These are phyloP conservation scores for Tenthredo distinguenda DNA, from an alignment of 2,888 invertebrate genomes.

Conservation along the genomic window DNA sequence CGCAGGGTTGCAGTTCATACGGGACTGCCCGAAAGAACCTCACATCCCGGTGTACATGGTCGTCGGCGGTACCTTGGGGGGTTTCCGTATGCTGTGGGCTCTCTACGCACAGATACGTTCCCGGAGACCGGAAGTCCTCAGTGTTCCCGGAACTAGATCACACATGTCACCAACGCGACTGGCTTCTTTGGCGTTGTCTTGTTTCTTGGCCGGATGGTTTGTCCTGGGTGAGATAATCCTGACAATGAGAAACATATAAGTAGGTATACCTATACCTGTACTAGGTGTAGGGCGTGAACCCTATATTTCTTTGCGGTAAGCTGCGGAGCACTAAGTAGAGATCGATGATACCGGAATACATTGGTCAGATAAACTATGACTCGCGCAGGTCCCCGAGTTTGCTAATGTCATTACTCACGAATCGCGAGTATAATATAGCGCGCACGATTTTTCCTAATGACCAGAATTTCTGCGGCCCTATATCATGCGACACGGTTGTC, in stretches of 20 bases:
- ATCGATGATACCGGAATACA: background rate
- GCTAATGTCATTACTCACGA: no score
- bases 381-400: no score
- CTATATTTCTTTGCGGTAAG: background rate
- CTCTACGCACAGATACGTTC: constrained; percentile 73
- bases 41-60: constrained; percentile 91
- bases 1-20: constrained; percentile 89
- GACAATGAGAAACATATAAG: background rate
- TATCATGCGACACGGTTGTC: no score
- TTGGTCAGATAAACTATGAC: no score
- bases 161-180: constrained; percentile 81
- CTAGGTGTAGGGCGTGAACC: background rate
- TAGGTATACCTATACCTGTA: background rate
- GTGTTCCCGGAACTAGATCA: constrained; percentile 65
- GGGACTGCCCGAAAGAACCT: constrained; percentile 89
- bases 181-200: constrained; percentile 84
- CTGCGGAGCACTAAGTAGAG: background rate
- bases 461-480: no score
- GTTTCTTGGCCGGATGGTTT: constrained; percentile 88
- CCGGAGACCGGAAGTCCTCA: constrained; percentile 72
- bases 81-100: constrained; percentile 81
- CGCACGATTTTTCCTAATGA: no score
- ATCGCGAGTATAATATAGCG: no score
- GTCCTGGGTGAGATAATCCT: constrained; percentile 80
- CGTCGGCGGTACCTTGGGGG: constrained; percentile 89